phyloP scores from a whole-genome alignment of 2,113 vertebrate genomes.

The Capreolus pygargus region DNA sequence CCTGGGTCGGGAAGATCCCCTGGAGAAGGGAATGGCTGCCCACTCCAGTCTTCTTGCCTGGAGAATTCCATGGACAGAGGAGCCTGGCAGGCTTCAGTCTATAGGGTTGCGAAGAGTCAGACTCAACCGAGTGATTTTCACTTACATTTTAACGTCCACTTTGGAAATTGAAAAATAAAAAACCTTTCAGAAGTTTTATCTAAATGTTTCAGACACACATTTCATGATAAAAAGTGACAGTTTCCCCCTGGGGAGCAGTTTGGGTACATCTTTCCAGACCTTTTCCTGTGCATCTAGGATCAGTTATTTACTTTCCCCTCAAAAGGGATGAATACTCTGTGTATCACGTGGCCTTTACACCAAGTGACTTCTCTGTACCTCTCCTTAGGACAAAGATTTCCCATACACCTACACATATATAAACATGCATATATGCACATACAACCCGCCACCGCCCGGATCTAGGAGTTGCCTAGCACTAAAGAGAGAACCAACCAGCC shows the following conservation, averaged over 20 bases:
- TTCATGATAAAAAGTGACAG: background rate
- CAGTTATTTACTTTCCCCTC: background rate
- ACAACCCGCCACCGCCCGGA: rapidly evolving
- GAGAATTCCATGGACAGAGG: background rate
- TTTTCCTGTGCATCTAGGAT: background rate
- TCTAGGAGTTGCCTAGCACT: background rate
- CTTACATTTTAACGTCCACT: background rate
- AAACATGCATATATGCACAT: rapidly evolving
- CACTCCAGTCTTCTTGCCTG: background rate
- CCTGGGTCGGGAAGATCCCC: background rate
- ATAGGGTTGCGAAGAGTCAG: background rate
- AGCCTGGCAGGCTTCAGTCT: background rate
- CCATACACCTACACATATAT: background rate
- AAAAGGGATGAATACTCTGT: background rate
- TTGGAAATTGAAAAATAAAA: background rate
- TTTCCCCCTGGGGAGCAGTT: background rate
- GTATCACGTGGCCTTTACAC: background rate
- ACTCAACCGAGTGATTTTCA: background rate
- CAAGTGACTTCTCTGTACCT: background rate
- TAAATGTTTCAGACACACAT: background rate
- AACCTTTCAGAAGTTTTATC: background rate
- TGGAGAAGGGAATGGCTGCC: background rate
- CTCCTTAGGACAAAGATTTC: background rate
- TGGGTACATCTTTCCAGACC: background rate
- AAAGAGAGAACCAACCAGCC: too few relatives aligned